Conservation (phyloP, 2,797 vertebrate genomes). For the Sebastes dallii region DNA sequence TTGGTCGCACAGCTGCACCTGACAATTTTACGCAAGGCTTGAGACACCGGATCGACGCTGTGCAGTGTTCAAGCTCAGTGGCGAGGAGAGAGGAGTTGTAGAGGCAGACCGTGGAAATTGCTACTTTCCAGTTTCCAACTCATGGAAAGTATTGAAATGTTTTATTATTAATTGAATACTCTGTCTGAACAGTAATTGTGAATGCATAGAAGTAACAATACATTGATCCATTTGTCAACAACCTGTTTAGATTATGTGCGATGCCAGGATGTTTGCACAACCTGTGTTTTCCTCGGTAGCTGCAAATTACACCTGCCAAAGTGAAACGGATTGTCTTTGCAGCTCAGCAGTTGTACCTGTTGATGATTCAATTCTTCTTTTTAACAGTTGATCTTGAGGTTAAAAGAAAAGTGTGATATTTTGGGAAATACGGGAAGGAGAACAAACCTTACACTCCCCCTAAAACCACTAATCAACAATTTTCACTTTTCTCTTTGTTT, state of each 20-base stretch:
- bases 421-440: neutral
- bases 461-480: neutral
- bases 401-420: neutral
- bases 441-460: neutral
- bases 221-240: neutral
- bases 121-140: too few species aligned
- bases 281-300: neutral
- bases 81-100: conserved; percentile 9
- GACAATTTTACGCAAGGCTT: conserved; percentile 28
- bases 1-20: conserved; percentile 17
- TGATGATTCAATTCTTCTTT: neutral
- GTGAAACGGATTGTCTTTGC: neutral
- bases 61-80: neutral
- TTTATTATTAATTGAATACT: neutral
- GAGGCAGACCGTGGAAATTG: neutral
- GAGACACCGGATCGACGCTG: neutral
- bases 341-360: neutral
- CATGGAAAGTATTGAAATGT: neutral
- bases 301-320: conserved; percentile 18
- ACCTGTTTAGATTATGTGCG: neutral
- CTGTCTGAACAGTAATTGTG: neutral
- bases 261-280: neutral
- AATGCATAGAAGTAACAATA: neutral
- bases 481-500: neutral
- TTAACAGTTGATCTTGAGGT: neutral